Evolutionary conservation across 2,888 invertebrate species (phyloP), one percentile per base, ranked within the genome.

Genomic region (Ernsta delagoae): DNA sequence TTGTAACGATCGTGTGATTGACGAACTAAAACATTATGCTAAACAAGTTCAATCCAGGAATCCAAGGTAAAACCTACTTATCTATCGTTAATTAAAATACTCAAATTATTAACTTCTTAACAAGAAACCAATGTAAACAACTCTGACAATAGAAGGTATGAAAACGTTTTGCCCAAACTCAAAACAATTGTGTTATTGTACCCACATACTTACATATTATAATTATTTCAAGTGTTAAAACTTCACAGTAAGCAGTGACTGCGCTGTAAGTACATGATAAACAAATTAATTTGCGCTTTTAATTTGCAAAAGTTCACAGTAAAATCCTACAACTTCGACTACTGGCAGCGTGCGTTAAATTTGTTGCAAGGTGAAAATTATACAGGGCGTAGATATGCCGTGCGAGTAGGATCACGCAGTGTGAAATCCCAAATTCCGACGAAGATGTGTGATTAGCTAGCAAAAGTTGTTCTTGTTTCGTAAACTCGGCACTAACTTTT

Each of bases 381-480:
- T 62, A 70, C 71, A 9, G 41, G 56, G 65, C 50, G 54, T 66
- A 41, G 57, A 56, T 39, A 7, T 39, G 39, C 6, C 5, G 65
- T 56, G 11, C 45, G 56, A 7, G 60, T 61, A 56, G 68, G 54
- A 61, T 45, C 68, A 68, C 62, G 57, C 68, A 69, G 65, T 70
- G 56, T 59, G 71, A 70, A 75, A 74, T 70, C 72, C 70, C 66
- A 73, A 74, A 73, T 73, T 73, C 70, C 70, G 60, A 66, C 73
- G 70, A 72, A 79, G 79, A 78, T 77, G 77, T 76, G 81, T 86
- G 87, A 88, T 88, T 88, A 89, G 83, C 80, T 79, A 77, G 79
- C 79, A 81, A 84, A 87, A 88, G 81, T 87, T 86, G 72, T 70
- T 77, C 79, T 77, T 82, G 79, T 82, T 83, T 80, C 82, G 80